These are phyloP conservation scores for Manis javanica DNA, from an alignment of 2,797 vertebrate species.

Conservation along the genomic window DNA sequence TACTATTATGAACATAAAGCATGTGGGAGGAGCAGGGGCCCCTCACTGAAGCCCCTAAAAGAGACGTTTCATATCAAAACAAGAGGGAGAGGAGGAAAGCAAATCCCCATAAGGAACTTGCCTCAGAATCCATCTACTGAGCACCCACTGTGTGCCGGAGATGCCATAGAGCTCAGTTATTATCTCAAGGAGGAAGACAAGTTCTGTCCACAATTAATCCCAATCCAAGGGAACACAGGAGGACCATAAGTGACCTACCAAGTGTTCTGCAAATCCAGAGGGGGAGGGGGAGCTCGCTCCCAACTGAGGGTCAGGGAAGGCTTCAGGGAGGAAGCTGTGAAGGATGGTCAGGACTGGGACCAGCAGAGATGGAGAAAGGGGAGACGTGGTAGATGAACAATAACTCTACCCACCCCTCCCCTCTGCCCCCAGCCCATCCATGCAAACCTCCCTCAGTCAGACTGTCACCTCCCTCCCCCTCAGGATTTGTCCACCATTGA, in stretches of 20 bases:
- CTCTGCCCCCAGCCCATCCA: neutral
- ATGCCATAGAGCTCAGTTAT: neutral
- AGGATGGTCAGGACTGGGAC: neutral
- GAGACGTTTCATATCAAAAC: neutral
- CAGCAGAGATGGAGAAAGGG: neutral
- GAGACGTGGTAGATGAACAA: neutral
- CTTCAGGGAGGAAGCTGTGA: neutral
- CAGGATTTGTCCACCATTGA: neutral
- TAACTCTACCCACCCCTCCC: neutral
- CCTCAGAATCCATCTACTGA: neutral
- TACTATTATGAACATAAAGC: slow-evolving; percentile 35
- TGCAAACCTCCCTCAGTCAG: slow-evolving; percentile 55
- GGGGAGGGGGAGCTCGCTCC: neutral
- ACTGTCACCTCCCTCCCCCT: neutral
- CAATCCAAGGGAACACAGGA: neutral
- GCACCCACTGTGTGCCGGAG: slow-evolving; percentile 32
- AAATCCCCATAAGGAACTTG: neutral
- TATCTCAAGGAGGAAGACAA: slow-evolving; percentile 23
- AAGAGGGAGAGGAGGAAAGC: neutral
- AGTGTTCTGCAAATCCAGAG: slow-evolving; percentile 4
- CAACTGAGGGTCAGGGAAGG: neutral
- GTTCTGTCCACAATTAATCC: neutral
- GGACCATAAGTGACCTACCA: neutral
- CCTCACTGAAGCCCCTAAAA: neutral
- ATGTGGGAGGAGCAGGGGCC: neutral